These are phyloP conservation scores for Saccopteryx leptura DNA, from an alignment of 2,113 vertebrate genomes.

Conservation along the genomic window DNA sequence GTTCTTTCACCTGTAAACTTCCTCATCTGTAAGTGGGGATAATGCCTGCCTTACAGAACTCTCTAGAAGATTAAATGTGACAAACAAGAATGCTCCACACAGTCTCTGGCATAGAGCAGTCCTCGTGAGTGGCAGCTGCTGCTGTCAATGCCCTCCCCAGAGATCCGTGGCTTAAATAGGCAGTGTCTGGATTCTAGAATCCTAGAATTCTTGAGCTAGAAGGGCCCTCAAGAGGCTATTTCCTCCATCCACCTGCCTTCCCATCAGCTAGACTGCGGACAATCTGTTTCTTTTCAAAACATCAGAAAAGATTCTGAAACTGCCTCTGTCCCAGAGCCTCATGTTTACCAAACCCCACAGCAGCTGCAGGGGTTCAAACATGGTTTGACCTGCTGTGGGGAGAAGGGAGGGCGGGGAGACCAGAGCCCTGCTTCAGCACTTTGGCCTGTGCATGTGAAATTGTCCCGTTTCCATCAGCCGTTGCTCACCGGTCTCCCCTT, in stretches of 20 bases:
- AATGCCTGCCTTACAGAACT: not conserved
- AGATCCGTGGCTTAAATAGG: not conserved
- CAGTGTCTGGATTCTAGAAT: not conserved
- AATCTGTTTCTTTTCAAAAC: slow-evolving; percentile 9
- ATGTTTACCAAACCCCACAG: not conserved
- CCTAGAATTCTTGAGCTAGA: not conserved
- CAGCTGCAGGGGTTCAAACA: not conserved
- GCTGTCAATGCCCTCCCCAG: not conserved
- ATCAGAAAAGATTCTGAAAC: not conserved
- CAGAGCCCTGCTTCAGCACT: accelerated
- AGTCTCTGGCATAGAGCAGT: not conserved
- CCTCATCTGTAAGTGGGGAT: not conserved
- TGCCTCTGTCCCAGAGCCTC: not conserved
- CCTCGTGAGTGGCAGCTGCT: not conserved
- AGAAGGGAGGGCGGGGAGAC: not conserved
- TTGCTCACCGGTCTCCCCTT: not conserved
- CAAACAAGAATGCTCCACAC: accelerated
- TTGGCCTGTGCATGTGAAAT: not conserved
- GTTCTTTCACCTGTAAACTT: not conserved
- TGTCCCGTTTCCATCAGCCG: not conserved
- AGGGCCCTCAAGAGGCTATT: not conserved
- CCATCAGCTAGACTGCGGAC: not conserved
- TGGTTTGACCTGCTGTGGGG: not conserved
- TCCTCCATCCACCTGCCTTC: not conserved
- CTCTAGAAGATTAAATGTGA: not conserved